Percentiles rank a stretch among this genome's conserved stretches.
These are phyloP conservation scores for Poeciliopsis prolifica DNA, from an alignment of 2,113 vertebrate species.

Conservation along the genomic window DNA sequence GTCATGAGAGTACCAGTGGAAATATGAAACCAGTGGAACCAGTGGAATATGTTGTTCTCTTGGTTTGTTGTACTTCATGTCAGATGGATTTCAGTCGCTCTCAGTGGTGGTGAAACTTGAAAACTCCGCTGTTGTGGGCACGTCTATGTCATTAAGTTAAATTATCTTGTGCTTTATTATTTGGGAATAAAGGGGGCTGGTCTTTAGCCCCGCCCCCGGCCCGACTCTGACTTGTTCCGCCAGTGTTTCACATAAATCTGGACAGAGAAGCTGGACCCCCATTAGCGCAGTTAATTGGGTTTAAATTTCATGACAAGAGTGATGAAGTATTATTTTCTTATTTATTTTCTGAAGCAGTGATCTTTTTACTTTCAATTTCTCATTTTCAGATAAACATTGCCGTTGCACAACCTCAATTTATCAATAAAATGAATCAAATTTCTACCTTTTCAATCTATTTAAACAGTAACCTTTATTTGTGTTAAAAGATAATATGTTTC, in stretches of 20 bases:
- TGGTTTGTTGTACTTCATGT: too few relatives aligned
- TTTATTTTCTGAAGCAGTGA: neutral
- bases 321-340: neutral
- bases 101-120: too few relatives aligned
- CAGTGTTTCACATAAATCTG: neutral
- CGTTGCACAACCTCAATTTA: neutral
- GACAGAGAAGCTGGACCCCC: neutral
- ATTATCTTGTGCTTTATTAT: too few relatives aligned
- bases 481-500: neutral
- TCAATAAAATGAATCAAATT: neutral
- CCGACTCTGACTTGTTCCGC: too few relatives aligned
- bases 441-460: neutral
- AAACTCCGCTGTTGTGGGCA: too few relatives aligned
- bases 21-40: too few relatives aligned
- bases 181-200: too few relatives aligned
- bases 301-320: neutral
- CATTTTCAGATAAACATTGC: neutral
- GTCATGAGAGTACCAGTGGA: too few relatives aligned
- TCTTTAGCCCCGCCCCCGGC: too few relatives aligned
- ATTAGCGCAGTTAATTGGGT: neutral
- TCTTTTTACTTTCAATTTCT: neutral
- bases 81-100: too few relatives aligned
- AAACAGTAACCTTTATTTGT: neutral
- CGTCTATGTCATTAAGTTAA: too few relatives aligned
- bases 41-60: too few relatives aligned